These are phyloP conservation scores for Hybos culiciformis DNA, from an alignment of 2,888 invertebrate genomes.

Conservation along the genomic window DNA sequence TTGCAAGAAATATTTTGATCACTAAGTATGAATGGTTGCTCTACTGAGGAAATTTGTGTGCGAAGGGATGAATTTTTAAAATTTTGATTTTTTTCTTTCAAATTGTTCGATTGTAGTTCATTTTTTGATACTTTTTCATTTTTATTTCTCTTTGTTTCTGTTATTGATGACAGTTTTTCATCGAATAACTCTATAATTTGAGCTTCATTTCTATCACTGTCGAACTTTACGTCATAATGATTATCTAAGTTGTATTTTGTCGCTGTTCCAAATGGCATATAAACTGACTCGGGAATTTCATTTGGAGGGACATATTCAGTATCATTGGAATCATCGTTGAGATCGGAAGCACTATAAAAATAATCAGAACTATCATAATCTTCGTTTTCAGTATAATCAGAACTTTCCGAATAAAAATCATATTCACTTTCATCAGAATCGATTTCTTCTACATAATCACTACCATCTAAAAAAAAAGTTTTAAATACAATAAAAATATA, in stretches of 20 bases:
- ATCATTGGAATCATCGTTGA: neutral
- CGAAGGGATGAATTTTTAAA: no score
- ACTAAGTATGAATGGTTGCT: no score
- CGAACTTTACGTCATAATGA: conserved; percentile 16
- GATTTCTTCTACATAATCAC: neutral
- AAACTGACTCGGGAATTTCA: neutral
- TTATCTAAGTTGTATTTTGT: conserved; percentile 17
- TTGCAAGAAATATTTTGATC: no score
- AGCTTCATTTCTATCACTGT: conserved; percentile 17
- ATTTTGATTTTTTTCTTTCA: no score
- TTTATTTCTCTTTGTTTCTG: neutral
- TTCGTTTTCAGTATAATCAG: neutral
- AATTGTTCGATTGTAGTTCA: neutral
- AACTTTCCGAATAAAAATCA: neutral
- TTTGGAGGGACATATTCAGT: neutral
- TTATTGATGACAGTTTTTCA: neutral
- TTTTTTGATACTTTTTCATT: neutral
- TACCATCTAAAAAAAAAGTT: no score
- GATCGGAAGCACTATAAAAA: neutral
- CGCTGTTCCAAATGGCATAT: conserved; percentile 16
- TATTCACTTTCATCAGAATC: neutral
- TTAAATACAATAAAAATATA: no score
- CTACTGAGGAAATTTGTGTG: no score
- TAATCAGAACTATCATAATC: neutral
- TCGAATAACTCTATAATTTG: conserved; percentile 21